Conservation (phyloP, 2,797 vertebrate species). For the Melopsittacus undulatus region DNA sequence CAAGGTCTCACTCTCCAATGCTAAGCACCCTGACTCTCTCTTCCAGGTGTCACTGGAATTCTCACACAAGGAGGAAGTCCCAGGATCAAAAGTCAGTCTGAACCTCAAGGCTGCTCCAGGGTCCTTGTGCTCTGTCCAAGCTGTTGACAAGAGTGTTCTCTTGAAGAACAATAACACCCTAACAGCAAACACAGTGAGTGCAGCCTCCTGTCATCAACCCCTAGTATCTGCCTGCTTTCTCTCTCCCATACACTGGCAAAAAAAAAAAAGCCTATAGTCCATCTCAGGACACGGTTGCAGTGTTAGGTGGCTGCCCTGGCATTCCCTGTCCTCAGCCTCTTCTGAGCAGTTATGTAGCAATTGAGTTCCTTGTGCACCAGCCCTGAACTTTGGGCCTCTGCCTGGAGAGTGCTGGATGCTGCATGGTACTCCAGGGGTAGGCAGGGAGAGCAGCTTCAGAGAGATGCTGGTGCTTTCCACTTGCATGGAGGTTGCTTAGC, state of each 20-base stretch:
- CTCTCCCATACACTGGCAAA: not conserved
- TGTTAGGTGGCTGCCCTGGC: not conserved
- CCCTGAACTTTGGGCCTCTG: not conserved
- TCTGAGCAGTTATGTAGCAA: not conserved
- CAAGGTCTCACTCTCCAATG: not conserved
- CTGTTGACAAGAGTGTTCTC: conserved; percentile 85
- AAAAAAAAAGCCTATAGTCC: not conserved
- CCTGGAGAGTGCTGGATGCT: not conserved
- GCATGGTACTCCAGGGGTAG: rapidly evolving
- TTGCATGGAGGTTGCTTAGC: not conserved
- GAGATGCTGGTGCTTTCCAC: not conserved
- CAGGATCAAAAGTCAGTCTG: conserved; percentile 75
- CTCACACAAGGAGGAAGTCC: conserved; percentile 76
- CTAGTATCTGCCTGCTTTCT: not conserved
- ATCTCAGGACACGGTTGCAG: not conserved
- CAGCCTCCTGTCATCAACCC: not conserved
- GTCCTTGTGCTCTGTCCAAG: conserved; percentile 84
- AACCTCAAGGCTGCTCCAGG: conserved; percentile 77
- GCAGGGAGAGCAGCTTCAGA: not conserved
- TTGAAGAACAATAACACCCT: conserved; percentile 74
- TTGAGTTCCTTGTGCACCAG: not conserved
- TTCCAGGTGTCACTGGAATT: conserved; percentile 84
- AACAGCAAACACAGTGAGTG: conserved; percentile 74
- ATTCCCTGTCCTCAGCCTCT: rapidly evolving
- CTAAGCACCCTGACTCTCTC: not conserved